phyloP scores from a whole-genome alignment of 2,113 vertebrate genomes.

The Tragelaphus scriptus region DNA sequence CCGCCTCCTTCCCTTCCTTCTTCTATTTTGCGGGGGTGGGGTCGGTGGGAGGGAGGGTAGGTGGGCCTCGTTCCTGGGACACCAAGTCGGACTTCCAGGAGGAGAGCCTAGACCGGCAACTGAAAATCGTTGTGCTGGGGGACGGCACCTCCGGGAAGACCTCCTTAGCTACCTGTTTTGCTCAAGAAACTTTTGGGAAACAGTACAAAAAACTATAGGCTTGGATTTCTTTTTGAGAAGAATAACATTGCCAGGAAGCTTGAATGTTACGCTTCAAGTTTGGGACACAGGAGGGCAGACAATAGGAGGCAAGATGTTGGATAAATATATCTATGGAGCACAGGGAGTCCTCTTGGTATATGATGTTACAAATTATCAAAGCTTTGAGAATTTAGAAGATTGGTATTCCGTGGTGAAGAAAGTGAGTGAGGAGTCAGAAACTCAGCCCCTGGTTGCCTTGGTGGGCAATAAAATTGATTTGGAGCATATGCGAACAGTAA shows the following conservation, averaged over 20 bases:
- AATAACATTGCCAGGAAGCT: too few species aligned
- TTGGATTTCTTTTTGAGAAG: too few species aligned
- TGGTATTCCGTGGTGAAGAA: conserved; percentile 96
- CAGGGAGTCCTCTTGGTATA: conserved; percentile 98
- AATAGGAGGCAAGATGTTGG: too few species aligned
- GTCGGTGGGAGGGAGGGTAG: not conserved
- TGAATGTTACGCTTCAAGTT: too few species aligned
- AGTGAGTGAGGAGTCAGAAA: conserved; percentile 92
- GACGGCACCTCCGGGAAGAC: conserved; percentile 96
- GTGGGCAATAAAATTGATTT: conserved; percentile 91
- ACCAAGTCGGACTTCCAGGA: conserved; percentile 97
- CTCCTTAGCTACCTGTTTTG: too few species aligned
- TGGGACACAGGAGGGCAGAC: too few species aligned
- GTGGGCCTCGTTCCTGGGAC: not conserved
- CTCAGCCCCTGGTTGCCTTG: conserved; percentile 91
- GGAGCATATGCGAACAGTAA: too few species aligned
- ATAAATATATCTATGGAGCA: not conserved
- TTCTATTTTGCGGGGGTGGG: not conserved
- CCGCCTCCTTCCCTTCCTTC: not conserved
- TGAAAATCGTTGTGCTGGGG: conserved; percentile 95
- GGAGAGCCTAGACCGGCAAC: conserved; percentile 93
- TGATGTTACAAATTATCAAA: conserved; percentile 97
- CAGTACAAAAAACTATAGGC: too few species aligned
- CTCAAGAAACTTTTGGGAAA: too few species aligned
- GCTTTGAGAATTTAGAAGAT: conserved; percentile 99